These are phyloP conservation scores for Rhombomys opimus DNA, from an alignment of 2,113 vertebrate genomes.

Conservation along the genomic window DNA sequence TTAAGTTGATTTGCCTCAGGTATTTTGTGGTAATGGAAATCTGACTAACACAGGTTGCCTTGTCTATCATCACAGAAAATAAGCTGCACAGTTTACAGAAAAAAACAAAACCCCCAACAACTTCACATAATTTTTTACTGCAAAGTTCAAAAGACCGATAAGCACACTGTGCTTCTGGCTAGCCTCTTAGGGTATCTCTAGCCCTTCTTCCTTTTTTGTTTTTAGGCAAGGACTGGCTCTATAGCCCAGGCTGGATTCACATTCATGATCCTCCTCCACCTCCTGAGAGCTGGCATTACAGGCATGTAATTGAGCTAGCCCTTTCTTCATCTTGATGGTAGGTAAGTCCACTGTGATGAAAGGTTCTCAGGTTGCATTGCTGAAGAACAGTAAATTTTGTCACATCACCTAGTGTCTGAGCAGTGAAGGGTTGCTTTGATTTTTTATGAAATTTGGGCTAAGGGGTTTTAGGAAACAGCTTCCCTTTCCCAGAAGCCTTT, in stretches of 20 bases:
- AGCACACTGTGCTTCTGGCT: neutral
- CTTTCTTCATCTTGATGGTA: neutral
- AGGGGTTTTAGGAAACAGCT: neutral
- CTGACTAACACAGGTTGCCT: neutral
- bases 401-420: neutral
- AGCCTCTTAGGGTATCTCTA: neutral
- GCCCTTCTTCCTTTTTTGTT: neutral
- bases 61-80: neutral
- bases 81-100: neutral
- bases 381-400: neutral
- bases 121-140: neutral
- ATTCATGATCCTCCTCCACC: neutral
- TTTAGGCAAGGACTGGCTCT: neutral
- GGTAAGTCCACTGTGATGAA: neutral
- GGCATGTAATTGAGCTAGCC: neutral
- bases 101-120: neutral
- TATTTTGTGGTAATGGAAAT: neutral
- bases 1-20: neutral
- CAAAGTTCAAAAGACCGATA: neutral
- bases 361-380: neutral
- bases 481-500: neutral
- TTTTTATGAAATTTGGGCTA: neutral
- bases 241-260: neutral
- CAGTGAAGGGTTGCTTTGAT: neutral
- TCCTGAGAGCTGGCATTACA: neutral